phyloP scores from a whole-genome alignment of 2,888 invertebrate genomes.

The Megalurothrips usitatus region DNA sequence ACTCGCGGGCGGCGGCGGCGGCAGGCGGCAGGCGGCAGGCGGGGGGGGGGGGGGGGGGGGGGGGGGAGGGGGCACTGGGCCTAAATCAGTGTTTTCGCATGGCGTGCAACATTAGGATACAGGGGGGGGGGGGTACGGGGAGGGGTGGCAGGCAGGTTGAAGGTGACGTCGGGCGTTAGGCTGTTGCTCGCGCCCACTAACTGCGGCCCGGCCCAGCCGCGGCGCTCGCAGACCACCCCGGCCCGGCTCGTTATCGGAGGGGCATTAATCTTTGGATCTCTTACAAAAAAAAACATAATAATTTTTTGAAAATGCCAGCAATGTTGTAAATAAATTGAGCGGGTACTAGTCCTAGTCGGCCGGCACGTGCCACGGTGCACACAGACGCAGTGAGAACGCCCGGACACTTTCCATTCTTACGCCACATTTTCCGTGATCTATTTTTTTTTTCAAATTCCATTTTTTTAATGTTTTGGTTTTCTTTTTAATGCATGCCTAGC shows the following conservation, averaged over 20 bases:
- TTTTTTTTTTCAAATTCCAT: too few relatives aligned
- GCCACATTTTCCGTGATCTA: too few relatives aligned
- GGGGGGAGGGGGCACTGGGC: neutral
- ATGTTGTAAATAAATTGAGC: too few relatives aligned
- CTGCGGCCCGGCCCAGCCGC: neutral
- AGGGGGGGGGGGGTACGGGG: neutral
- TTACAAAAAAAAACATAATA: too few relatives aligned
- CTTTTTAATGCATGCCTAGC: too few relatives aligned
- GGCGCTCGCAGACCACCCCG: neutral
- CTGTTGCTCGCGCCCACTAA: conserved; percentile 24
- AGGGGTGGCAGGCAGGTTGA: neutral
- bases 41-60: neutral
- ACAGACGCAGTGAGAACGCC: too few relatives aligned
- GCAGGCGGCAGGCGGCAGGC: neutral
- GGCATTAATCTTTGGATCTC: too few relatives aligned
- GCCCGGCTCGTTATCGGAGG: neutral
- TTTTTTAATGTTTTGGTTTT: too few relatives aligned
- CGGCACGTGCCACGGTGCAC: too few relatives aligned
- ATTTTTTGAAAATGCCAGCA: too few relatives aligned
- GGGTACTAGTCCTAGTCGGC: too few relatives aligned
- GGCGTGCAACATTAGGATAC: neutral
- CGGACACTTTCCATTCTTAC: too few relatives aligned
- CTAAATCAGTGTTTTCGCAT: conserved; percentile 22
- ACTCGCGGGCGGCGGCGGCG: neutral
- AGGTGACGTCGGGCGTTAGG: conserved; percentile 23